A percentile compares a stretch with the other conserved stretches of the same genome.
Conservation (phyloP, 2,113 vertebrate genomes). For the Urocitellus parryii region DNA sequence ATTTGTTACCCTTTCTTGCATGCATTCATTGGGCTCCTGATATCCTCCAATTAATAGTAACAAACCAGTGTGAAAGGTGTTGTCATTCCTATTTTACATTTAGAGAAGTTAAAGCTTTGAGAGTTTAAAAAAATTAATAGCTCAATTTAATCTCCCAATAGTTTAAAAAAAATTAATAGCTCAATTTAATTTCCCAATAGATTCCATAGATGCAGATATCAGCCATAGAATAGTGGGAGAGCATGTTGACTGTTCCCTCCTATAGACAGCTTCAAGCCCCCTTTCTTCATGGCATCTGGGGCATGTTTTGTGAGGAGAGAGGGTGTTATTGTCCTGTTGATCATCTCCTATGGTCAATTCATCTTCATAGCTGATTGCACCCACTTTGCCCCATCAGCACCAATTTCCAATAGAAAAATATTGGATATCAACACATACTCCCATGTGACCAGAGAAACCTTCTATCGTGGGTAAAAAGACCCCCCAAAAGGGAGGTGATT, state of each 20-base stretch:
- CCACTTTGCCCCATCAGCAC: background rate
- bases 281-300: background rate
- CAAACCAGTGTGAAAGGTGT: background rate
- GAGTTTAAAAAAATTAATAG: slow-evolving; percentile 29
- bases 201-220: background rate
- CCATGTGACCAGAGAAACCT: no score
- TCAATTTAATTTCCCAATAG: background rate
- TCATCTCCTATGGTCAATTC: background rate
- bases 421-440: no score
- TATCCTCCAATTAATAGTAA: background rate
- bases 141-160: background rate
- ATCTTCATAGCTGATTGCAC: background rate
- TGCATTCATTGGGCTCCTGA: background rate
- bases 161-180: slow-evolving; percentile 20
- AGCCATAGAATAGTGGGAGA: background rate
- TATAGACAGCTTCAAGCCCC: background rate
- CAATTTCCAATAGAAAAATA: background rate
- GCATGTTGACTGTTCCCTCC: background rate
- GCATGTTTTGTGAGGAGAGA: background rate
- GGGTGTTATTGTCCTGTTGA: no score
- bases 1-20: background rate
- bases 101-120: background rate
- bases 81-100: background rate
- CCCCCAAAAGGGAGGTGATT: no score
- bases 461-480: no score